phyloP scores from a whole-genome alignment of 2,113 vertebrate species.

The Sphyrna mokarran region DNA sequence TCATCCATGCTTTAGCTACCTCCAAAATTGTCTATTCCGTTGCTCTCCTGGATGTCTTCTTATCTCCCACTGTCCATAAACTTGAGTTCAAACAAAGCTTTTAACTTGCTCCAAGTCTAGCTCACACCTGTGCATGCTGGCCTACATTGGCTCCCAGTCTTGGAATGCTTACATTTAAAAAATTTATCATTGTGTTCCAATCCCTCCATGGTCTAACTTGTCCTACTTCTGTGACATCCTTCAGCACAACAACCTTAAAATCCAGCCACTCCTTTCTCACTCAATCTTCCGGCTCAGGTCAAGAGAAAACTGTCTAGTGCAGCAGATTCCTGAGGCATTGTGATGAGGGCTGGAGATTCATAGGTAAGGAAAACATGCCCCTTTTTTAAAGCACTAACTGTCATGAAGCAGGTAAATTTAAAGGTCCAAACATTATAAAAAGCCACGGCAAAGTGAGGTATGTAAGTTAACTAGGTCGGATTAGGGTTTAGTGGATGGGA shows the following conservation, averaged over 20 bases:
- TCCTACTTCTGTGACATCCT: not conserved
- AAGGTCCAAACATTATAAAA: no score
- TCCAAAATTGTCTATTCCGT: not conserved
- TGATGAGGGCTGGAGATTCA: no score
- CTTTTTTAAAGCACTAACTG: no score
- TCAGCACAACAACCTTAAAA: not conserved
- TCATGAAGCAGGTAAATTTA: no score
- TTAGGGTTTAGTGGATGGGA: no score
- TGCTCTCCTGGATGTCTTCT: not conserved
- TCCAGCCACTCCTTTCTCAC: no score
- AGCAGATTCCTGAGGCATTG: no score
- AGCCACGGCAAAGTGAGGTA: no score
- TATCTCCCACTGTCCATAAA: not conserved
- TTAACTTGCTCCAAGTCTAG: not conserved
- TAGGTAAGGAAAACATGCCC: no score
- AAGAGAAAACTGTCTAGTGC: no score
- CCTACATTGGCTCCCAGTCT: not conserved
- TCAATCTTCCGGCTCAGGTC: no score
- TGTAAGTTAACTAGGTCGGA: no score
- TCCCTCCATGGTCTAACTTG: not conserved
- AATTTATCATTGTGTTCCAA: not conserved
- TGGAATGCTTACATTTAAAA: not conserved
- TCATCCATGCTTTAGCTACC: not conserved
- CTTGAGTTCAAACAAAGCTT: not conserved
- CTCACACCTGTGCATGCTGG: not conserved